phyloP scores from a whole-genome alignment of 2,888 invertebrate genomes.

The Pardosa pseudoannulata region DNA sequence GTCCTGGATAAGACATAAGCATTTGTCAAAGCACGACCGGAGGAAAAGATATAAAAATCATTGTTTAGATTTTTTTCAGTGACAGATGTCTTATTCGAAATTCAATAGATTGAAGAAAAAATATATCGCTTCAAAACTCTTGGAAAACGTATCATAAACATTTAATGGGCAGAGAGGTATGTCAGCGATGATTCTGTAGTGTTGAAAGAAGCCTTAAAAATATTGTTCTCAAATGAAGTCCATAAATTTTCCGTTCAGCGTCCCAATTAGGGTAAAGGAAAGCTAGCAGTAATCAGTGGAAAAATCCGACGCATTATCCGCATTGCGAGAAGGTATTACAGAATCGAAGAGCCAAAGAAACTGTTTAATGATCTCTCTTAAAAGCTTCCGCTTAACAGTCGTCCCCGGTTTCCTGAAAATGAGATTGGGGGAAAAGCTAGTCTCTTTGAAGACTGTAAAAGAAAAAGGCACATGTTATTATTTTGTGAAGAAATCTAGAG shows the following conservation, averaged over 20 bases:
- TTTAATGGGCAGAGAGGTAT: no score
- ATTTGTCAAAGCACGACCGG: no score
- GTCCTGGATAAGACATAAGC: no score
- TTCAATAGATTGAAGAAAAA: not conserved
- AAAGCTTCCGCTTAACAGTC: conserved; percentile 10
- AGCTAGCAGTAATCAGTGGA: conserved; percentile 15
- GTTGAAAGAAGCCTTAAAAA: not conserved
- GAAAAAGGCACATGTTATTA: conserved; percentile 9
- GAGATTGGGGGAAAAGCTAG: not conserved
- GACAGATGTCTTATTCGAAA: conserved; percentile 1
- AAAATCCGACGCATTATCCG: conserved; percentile 3
- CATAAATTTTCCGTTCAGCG: conserved; percentile 23
- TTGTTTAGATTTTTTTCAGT: not conserved
- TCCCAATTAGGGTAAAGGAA: conserved; percentile 30
- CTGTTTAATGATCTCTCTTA: conserved; percentile 21
- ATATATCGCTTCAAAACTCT: not conserved
- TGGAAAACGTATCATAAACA: not conserved
- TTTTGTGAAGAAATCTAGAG: not conserved
- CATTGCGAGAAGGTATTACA: not conserved
- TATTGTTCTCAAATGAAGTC: conserved; percentile 19
- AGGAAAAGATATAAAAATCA: not conserved
- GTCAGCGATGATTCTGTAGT: no score
- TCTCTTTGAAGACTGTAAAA: not conserved
- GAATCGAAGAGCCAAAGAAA: conserved; percentile 4
- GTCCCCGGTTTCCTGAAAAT: not conserved